These are phyloP conservation scores for Ramphastos sulfuratus DNA, from an alignment of 2,113 vertebrate species.

Conservation along the genomic window DNA sequence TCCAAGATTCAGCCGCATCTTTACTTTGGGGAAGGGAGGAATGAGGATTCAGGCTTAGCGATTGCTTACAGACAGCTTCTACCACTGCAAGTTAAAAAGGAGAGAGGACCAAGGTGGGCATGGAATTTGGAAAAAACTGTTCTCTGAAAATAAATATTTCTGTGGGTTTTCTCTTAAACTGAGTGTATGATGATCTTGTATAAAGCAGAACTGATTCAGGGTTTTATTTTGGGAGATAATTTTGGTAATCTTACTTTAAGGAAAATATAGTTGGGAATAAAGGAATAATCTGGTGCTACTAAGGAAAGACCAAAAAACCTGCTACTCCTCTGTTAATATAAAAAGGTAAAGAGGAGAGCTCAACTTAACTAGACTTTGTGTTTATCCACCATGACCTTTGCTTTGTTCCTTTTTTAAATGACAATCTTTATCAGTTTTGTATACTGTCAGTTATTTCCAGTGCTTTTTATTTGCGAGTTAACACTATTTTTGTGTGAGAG, in stretches of 20 bases:
- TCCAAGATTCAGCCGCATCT: neutral
- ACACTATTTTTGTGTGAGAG: neutral
- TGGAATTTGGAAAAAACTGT: neutral
- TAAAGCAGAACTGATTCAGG: neutral
- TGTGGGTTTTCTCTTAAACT: neutral
- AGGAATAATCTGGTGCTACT: neutral
- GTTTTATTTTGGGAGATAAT: neutral
- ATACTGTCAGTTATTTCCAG: neutral
- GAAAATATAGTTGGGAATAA: neutral
- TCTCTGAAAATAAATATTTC: slow-evolving; percentile 7
- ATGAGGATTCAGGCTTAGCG: neutral
- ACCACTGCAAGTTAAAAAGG: neutral
- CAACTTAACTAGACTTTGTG: neutral
- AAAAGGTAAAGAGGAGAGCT: neutral
- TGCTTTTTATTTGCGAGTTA: neutral
- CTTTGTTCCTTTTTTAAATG: neutral
- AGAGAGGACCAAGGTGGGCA: neutral
- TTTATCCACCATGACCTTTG: neutral
- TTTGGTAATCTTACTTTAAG: neutral
- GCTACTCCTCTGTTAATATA: neutral
- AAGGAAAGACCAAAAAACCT: neutral
- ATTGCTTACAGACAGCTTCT: neutral
- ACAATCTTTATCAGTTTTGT: neutral
- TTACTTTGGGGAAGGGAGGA: neutral
- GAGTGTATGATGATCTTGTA: neutral